Evolutionary conservation across 2,888 invertebrate species (phyloP), one percentile per base, ranked within the genome.

Genomic region (Acanthosepion lycidas): DNA sequence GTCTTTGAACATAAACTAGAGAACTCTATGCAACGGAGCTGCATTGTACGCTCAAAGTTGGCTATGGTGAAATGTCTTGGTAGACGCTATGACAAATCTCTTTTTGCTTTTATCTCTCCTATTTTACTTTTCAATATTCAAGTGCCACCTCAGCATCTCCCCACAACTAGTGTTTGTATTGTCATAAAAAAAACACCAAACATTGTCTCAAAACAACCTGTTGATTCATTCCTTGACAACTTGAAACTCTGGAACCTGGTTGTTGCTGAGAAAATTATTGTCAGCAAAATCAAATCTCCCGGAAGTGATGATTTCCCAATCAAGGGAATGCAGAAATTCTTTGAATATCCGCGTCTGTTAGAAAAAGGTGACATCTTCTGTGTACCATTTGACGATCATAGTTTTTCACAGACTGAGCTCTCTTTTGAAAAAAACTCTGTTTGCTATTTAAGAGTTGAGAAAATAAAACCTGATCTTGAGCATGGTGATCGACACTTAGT

Each of bases 41-140:
- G 55, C 26, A 94, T 64, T 94, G 33, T 64, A 55, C 94, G 94
- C 48, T 95, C 94, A 42, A 95, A 96, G 94, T 94, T 96, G 23
- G 96, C 96, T 51, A 95, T 96, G 95, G 96, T 96, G 4, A 96
- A 96, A 95, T 96, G 96, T 95, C 95, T 97, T 23, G 94, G 95
- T 55, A 95, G 96, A 94, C 94, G 96, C 94, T 95, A 95, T 95
- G 95, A 96, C 95, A 95, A 95, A 94, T 95, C 96, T 26, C 95
- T 95, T 91, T 96, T 95, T 93, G 96, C 96, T 53, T 97, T 96
- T 94, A 96, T 97, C 48, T 96, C 97, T n/a, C 96, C 96, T 26
- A 95, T 96, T n/a, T 95, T 97, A 51, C 95, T 96, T 64, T 97
- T 97, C 95, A 97, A 96, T 94, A 96, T 97, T 94, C 95, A 96